phyloP scores from a whole-genome alignment of 1,140 invertebrate genomes.

The Drosophila kurseongensis region DNA sequence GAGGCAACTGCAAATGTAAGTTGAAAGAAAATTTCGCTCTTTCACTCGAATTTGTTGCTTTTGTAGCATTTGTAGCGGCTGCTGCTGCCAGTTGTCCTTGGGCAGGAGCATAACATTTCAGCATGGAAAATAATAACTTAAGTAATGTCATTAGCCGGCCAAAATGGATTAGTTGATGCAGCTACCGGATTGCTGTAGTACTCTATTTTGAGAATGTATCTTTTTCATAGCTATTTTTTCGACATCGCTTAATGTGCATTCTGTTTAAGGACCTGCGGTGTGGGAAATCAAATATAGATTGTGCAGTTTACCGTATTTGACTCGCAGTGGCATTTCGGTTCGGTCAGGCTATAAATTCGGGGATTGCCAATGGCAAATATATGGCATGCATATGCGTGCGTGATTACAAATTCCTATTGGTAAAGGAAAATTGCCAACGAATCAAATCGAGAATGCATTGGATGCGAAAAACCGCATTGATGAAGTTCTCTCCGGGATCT shows the following conservation, averaged over 20 bases:
- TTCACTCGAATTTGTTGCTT: conserved; percentile 55
- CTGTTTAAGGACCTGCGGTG: background rate
- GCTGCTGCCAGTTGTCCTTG: conserved; percentile 57
- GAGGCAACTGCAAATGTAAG: conserved; percentile 46
- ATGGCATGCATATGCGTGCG: conserved; percentile 10
- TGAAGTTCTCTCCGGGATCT: conserved; percentile 51
- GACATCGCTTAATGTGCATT: background rate
- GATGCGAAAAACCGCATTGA: conserved; percentile 44
- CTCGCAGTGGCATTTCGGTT: conserved; percentile 23
- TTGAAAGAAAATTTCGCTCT: conserved; percentile 53
- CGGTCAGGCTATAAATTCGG: conserved; percentile 27
- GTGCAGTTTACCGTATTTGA: conserved; percentile 17
- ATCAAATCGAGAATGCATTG: conserved; percentile 46
- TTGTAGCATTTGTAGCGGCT: conserved; percentile 21
- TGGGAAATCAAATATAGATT: conserved; percentile 25
- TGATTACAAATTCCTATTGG: conserved; percentile 37
- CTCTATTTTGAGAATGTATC: conserved; percentile 5
- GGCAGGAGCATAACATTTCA: conserved; percentile 64
- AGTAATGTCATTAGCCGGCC: conserved; percentile 77
- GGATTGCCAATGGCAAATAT: conserved; percentile 19
- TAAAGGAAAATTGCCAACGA: conserved; percentile 29
- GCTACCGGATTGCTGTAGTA: conserved; percentile 20
- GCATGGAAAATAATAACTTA: conserved; percentile 80
- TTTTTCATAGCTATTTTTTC: background rate
- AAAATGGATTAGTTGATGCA: conserved; percentile 72